phyloP scores from a whole-genome alignment of 2,113 vertebrate species.

The Gorilla gorilla region DNA sequence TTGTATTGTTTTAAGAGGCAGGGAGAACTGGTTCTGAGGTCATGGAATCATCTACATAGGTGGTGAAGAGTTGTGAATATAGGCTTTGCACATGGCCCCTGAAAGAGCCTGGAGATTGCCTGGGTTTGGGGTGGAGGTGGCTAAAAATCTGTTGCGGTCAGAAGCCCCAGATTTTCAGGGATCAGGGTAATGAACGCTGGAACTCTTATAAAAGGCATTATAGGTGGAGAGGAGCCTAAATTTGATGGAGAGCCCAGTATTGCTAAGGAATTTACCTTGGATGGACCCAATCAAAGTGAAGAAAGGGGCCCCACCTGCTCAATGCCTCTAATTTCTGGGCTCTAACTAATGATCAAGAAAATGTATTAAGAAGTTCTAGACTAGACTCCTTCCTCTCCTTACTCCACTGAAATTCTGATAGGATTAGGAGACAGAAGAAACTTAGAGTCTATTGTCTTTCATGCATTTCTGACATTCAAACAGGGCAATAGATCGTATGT shows the following conservation, averaged over 20 bases:
- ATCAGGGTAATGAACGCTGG: neutral
- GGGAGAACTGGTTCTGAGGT: neutral
- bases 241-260: neutral
- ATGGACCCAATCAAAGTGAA: neutral
- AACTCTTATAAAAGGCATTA: neutral
- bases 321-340: neutral
- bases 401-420: neutral
- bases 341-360: neutral
- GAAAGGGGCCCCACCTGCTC: neutral
- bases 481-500: neutral
- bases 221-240: neutral
- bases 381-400: neutral
- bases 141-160: neutral
- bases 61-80: neutral
- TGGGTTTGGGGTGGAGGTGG: neutral
- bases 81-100: neutral
- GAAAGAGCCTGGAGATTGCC: neutral
- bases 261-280: neutral
- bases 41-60: neutral
- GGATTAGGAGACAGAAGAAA: neutral
- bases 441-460: neutral
- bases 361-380: neutral
- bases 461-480: neutral
- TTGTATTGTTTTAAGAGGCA: conserved; percentile 3
- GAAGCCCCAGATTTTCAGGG: neutral